Conservation (phyloP, 2,113 vertebrate species). For the Pomatorhinus ruficollis region DNA sequence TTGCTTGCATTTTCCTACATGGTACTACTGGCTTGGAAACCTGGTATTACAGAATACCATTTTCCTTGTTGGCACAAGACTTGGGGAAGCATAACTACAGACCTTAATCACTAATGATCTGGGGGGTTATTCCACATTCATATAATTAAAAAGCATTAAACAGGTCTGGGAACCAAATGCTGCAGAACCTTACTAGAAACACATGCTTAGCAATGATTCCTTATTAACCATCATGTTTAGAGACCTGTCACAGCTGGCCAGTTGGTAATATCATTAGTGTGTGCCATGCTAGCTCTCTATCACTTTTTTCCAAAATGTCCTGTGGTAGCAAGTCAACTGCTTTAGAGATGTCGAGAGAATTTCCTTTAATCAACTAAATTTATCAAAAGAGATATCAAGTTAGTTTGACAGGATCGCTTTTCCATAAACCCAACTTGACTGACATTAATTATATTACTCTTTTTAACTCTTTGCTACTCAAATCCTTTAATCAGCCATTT, state of each 20-base stretch:
- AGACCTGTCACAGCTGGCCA: neutral
- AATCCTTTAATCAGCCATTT: conserved; percentile 1
- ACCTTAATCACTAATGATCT: neutral
- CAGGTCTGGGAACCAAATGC: neutral
- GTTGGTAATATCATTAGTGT: neutral
- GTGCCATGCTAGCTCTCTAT: neutral
- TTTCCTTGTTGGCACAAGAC: neutral
- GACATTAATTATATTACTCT: conserved; percentile 15
- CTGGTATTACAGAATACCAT: neutral
- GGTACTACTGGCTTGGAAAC: neutral
- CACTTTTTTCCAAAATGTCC: neutral
- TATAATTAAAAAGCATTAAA: neutral
- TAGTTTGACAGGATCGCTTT: conserved; percentile 32
- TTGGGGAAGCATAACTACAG: neutral
- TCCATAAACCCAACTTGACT: conserved; percentile 18
- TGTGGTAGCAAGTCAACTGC: neutral
- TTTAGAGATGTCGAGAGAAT: neutral
- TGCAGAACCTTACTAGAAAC: neutral
- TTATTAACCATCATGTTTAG: neutral
- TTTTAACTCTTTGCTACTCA: conserved; percentile 55
- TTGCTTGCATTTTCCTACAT: neutral
- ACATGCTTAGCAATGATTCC: neutral
- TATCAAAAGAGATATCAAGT: neutral
- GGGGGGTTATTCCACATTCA: neutral
- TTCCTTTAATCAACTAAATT: conserved; percentile 30